Evolutionary conservation across 2,797 vertebrate species (phyloP).

Genomic region (Argyrosomus regius): DNA sequence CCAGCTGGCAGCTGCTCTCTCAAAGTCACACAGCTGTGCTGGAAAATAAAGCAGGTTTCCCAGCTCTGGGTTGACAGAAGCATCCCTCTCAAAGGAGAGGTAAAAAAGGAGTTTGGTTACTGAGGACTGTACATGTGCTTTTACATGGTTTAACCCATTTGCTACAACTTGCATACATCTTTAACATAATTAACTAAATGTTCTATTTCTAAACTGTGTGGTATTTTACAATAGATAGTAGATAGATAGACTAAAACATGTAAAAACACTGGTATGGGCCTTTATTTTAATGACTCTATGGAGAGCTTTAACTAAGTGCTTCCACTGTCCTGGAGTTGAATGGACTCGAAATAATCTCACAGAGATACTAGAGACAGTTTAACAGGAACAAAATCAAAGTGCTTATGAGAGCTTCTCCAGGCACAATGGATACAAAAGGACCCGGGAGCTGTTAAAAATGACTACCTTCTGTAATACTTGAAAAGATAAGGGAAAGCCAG

Average conservation of each 20-base stretch:
- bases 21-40: slow-evolving; percentile 62
- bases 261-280: background rate
- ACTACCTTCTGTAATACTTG: slow-evolving; percentile 29
- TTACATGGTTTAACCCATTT: background rate
- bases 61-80: slow-evolving; percentile 10
- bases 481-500: slow-evolving; percentile 69
- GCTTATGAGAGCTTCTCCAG: slow-evolving; percentile 65
- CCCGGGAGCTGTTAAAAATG: slow-evolving; percentile 60
- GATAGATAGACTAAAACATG: background rate
- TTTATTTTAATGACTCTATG: slow-evolving; percentile 25
- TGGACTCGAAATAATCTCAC: slow-evolving; percentile 37
- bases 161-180: background rate
- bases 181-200: background rate
- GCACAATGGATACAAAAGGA: slow-evolving; percentile 57
- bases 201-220: background rate
- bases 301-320: slow-evolving; percentile 30
- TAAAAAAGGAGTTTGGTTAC: background rate
- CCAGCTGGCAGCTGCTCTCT: slow-evolving; percentile 48
- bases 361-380: slow-evolving; percentile 42
- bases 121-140: background rate
- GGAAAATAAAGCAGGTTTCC: slow-evolving; percentile 23
- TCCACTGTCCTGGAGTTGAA: slow-evolving; percentile 55
- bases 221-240: background rate
- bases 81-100: slow-evolving; percentile 11
- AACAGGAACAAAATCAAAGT: slow-evolving; percentile 60